These are phyloP conservation scores for Lerista edwardsae DNA, from an alignment of 2,797 vertebrate genomes.

Conservation along the genomic window DNA sequence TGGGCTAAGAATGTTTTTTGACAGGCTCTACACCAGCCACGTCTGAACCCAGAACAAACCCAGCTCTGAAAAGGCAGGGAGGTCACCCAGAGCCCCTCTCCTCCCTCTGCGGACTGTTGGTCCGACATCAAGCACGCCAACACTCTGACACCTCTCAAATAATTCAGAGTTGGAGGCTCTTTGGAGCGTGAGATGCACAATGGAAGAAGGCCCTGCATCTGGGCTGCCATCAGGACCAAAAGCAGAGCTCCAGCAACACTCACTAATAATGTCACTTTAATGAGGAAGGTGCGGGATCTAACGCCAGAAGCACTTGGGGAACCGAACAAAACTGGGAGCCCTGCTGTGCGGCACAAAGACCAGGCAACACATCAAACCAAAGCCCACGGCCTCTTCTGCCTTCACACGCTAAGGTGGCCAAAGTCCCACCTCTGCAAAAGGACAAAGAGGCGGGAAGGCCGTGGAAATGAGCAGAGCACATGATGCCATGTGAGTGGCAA, in stretches of 20 bases:
- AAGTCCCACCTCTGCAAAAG: fast-evolving
- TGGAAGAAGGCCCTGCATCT: fast-evolving
- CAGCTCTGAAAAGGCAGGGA: fast-evolving
- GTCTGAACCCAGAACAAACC: neutral
- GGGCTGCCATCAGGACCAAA: fast-evolving
- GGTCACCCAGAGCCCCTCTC: neutral
- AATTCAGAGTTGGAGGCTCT: neutral
- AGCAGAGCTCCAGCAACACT: fast-evolving
- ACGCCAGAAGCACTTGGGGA: fast-evolving
- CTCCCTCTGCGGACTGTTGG: fast-evolving
- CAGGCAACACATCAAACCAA: fast-evolving
- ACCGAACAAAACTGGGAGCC: neutral
- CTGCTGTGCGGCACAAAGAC: fast-evolving
- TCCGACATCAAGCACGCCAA: neutral
- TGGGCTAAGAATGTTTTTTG: neutral
- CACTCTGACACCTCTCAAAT: neutral
- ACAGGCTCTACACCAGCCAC: too few species aligned
- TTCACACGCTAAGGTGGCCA: neutral
- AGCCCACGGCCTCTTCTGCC: too few species aligned
- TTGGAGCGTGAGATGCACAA: neutral
- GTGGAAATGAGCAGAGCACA: slow-evolving; percentile 51
- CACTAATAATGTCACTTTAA: neutral
- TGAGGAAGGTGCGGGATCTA: neutral
- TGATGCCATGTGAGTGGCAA: slow-evolving; percentile 26
- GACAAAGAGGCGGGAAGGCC: neutral